These are phyloP conservation scores for Lapara coniferarum DNA, from an alignment of 2,888 invertebrate genomes.

Conservation along the genomic window DNA sequence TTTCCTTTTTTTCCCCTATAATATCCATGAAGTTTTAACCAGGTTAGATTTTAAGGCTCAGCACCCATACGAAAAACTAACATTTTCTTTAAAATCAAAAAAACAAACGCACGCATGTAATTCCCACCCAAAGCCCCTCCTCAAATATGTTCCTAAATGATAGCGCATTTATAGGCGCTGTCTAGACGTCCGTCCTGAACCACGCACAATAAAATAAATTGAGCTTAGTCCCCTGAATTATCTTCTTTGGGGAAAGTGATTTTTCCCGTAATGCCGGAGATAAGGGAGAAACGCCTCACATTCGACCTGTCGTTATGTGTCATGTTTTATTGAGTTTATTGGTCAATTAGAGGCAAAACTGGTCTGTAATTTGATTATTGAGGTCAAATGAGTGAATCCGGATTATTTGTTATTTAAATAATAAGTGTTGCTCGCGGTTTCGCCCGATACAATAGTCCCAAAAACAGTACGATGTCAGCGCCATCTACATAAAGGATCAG, in stretches of 20 bases:
- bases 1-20: too few species aligned
- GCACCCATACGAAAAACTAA: too few species aligned
- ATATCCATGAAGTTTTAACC: too few species aligned
- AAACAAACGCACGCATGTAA: neutral
- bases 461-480: too few species aligned
- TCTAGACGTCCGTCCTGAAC: slow-evolving; percentile 9
- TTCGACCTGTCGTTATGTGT: slow-evolving; percentile 2
- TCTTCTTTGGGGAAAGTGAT: slow-evolving; percentile 14
- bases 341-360: neutral
- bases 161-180: slow-evolving; percentile 3
- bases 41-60: too few species aligned
- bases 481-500: too few species aligned
- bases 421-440: too few species aligned
- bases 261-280: slow-evolving; percentile 10
- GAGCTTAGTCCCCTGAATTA: slow-evolving; percentile 13
- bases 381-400: neutral
- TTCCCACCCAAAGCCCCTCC: neutral
- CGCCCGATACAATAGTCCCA: too few species aligned
- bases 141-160: slow-evolving; percentile 21
- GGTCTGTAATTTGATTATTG: neutral
- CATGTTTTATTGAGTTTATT: slow-evolving; percentile 7
- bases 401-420: too few species aligned
- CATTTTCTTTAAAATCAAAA: too few species aligned
- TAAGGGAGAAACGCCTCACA: neutral
- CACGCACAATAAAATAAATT: slow-evolving; percentile 19